phyloP scores from a whole-genome alignment of 2,888 invertebrate genomes.

The Nymphalis urticae region DNA sequence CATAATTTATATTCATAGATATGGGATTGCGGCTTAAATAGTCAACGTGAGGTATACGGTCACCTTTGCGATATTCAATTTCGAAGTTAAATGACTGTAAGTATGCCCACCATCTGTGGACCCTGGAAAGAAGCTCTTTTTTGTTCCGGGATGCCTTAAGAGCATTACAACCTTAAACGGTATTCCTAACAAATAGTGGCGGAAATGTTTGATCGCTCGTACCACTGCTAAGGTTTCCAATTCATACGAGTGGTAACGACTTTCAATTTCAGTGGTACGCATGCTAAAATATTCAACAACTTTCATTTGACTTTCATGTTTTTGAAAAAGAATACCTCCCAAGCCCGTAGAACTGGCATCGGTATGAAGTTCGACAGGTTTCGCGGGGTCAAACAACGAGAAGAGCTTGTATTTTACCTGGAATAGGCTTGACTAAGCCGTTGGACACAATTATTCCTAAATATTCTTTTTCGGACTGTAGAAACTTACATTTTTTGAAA shows the following conservation, averaged over 20 bases:
- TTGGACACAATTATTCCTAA: constrained; percentile 39
- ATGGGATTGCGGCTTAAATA: constrained; percentile 1
- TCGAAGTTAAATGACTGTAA: constrained; percentile 42
- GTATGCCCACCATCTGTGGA: constrained; percentile 28
- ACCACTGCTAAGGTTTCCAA: neutral
- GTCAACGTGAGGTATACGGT: neutral
- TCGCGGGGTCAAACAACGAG: constrained; percentile 16
- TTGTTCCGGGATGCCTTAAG: constrained; percentile 44
- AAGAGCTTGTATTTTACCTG: no score
- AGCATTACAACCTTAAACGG: constrained; percentile 8
- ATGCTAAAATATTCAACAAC: constrained; percentile 33
- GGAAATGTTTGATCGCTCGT: neutral
- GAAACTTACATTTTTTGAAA: constrained; percentile 5
- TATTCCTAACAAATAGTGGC: neutral
- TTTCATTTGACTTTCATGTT: constrained; percentile 17
- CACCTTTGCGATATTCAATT: constrained; percentile 34
- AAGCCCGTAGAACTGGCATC: constrained; percentile 40
- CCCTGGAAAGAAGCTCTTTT: constrained; percentile 42
- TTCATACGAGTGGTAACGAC: constrained; percentile 31
- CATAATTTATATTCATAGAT: constrained; percentile 5
- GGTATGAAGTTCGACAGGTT: constrained; percentile 29
- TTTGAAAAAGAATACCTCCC: constrained; percentile 34
- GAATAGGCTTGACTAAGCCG: constrained; percentile 41
- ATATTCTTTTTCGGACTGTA: constrained; percentile 37
- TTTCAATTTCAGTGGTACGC: constrained; percentile 35